Conservation (phyloP, 2,888 invertebrate species). For the Lasioglossum pauxillum region DNA sequence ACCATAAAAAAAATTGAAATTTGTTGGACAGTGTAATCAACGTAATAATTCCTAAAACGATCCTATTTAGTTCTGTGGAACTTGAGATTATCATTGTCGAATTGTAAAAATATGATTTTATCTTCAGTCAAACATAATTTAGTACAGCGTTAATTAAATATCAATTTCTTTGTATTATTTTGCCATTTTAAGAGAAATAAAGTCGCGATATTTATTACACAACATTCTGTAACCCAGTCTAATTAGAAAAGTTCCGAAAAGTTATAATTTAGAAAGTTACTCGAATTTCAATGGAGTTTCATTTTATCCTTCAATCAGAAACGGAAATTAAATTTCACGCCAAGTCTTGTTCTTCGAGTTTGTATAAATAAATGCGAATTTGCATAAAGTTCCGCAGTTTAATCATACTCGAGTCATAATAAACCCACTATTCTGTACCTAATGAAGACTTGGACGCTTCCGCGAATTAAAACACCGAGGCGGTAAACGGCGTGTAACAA, state of each 20-base stretch:
- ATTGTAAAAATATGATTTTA: neutral
- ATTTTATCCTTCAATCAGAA: neutral
- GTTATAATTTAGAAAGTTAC: neutral
- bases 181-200: neutral
- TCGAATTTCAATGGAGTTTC: neutral
- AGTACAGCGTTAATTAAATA: no score
- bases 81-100: neutral
- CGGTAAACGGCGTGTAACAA: slow-evolving; percentile 4
- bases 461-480: neutral
- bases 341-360: neutral
- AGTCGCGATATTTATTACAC: neutral
- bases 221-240: neutral
- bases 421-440: neutral
- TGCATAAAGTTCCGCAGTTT: neutral
- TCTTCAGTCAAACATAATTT: neutral
- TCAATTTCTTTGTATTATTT: neutral
- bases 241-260: neutral
- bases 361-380: neutral
- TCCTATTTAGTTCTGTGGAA: neutral
- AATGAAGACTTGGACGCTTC: neutral
- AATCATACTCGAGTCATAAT: neutral
- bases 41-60: neutral
- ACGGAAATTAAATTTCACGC: neutral
- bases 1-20: no score
- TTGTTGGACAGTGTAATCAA: no score